A percentile compares a stretch with the other conserved stretches of the same genome.
Conservation (phyloP, 2,888 invertebrate species). For the Oscheius myriophilus region DNA sequence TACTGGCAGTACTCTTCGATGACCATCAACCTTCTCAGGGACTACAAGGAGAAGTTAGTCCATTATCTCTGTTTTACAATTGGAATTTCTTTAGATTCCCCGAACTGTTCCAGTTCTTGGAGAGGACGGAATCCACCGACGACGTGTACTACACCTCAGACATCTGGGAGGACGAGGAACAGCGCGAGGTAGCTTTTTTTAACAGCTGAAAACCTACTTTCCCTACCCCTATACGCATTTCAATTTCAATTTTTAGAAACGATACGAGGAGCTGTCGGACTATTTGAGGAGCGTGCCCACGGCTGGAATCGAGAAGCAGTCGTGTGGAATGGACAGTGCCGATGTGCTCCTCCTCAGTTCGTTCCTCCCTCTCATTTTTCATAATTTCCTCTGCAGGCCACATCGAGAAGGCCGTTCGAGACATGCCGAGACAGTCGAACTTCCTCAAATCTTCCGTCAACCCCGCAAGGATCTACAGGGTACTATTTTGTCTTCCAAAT, state of each 20-base stretch:
- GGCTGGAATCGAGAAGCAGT: constrained; percentile 76
- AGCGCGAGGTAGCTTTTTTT: constrained; percentile 35
- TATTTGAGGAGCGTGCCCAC: constrained; percentile 83
- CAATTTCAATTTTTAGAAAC: constrained; percentile 1
- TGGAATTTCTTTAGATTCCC: constrained; percentile 76
- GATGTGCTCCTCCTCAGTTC: constrained; percentile 78
- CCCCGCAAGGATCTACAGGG: constrained; percentile 13
- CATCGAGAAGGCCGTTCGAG: neutral
- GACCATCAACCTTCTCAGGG: constrained; percentile 75
- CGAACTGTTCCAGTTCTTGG: constrained; percentile 79
- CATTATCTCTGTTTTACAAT: too few species aligned
- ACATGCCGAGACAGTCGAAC: neutral
- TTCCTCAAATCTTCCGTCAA: constrained; percentile 17
- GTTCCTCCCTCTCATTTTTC: neutral
- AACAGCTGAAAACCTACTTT: too few species aligned
- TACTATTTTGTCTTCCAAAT: constrained; percentile 53
- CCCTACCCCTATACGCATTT: too few species aligned
- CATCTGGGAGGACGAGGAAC: constrained; percentile 76
- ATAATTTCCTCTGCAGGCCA: too few species aligned
- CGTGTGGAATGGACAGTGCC: constrained; percentile 80
- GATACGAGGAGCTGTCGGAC: constrained; percentile 72
- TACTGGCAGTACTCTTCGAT: constrained; percentile 51
- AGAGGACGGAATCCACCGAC: constrained; percentile 71
- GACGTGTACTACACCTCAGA: constrained; percentile 80
- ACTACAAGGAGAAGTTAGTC: constrained; percentile 78